Evolutionary conservation across 2,113 vertebrate species (phyloP), one percentile per base, ranked within the genome.

Genomic region (Microtus montanus): DNA sequence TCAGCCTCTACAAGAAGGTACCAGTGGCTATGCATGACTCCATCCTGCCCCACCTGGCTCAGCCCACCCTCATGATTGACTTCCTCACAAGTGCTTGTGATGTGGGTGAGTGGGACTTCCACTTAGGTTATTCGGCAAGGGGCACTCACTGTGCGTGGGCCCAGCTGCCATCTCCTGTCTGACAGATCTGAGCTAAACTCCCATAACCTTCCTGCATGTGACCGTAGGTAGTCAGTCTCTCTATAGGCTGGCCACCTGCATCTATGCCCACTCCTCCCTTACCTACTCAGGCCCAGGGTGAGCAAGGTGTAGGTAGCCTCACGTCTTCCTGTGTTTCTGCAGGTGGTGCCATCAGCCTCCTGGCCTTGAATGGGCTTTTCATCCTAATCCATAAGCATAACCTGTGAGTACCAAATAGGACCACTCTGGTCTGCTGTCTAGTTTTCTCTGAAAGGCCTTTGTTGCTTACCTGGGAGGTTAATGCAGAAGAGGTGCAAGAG

Each of bases 371-470:
- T 28, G 99, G 99, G 38, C 98, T 99, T 19, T 99, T 99, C 94
- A 96, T 99, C 89, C 98, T 99, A 96, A 99, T 99, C 80, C 99
- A 99, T 91, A 97, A 99, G 61, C 99, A 99, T 98, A 99, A 99
- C 96, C 96, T 99, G 99, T 99, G 98, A 99, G 99, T 99, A 66
- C 73, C 26, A 0, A 0, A 1, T 5, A 1, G 0, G 44, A 26
- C 11, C 28, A 17, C 28, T 3, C 10, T 28, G 63, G 14, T 3
- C 20, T 44, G 12, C 22, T 47, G 3, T 2, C 3, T 12, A 41
- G 38, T 38, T 38, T 83, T 41, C 79, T 82, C 35, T 61, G 24
- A 24, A 47, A 47, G 30, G 26, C 26, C 49, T 5, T 35, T 2
- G 2, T 26, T 47, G 15, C 35, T 61, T 68, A 33, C 71, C 2